Percentiles rank a stretch among this genome's conserved stretches.
phyloP scores from a whole-genome alignment of 2,888 invertebrate species.

The Ferdinandea cuprea region DNA sequence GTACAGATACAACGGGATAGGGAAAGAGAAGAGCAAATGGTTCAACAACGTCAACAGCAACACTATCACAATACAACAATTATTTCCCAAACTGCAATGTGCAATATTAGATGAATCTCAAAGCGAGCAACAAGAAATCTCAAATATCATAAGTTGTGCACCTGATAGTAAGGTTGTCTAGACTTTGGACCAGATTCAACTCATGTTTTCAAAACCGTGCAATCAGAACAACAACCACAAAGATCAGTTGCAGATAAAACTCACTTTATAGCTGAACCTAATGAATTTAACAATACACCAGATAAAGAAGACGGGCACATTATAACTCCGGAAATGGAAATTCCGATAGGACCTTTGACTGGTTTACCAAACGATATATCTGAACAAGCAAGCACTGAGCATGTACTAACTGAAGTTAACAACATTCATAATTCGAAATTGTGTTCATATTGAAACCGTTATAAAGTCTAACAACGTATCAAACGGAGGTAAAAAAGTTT shows the following conservation, averaged over 20 bases:
- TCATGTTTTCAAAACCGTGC: conserved; percentile 15
- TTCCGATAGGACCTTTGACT: conserved; percentile 10
- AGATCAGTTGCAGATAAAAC: conserved; percentile 35
- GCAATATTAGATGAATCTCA: conserved; percentile 45
- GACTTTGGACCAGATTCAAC: conserved; percentile 75
- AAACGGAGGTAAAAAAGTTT: conserved; percentile 46
- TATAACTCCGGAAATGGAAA: conserved; percentile 30
- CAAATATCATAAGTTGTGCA: conserved; percentile 2
- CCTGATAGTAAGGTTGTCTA: conserved; percentile 70
- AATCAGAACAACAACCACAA: conserved; percentile 9
- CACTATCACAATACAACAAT: conserved; percentile 81
- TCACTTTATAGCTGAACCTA: conserved; percentile 24
- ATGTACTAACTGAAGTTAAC: conserved; percentile 53
- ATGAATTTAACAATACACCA: conserved; percentile 69
- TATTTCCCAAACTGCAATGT: conserved; percentile 79
- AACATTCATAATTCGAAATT: conserved; percentile 59
- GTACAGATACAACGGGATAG: conserved; percentile 85
- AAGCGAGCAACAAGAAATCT: conserved; percentile 20
- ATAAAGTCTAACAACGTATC: conserved; percentile 62
- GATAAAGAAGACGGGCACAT: conserved; percentile 34
- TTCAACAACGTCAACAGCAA: conserved; percentile 82
- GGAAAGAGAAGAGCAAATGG: conserved; percentile 82
- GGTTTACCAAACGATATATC: background rate
- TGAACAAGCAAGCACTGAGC: conserved; percentile 36
- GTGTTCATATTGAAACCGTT: conserved; percentile 59